Base-by-base conservation (phyloP, 2,888 invertebrate species). In the Lepidonotus clava region DNA sequence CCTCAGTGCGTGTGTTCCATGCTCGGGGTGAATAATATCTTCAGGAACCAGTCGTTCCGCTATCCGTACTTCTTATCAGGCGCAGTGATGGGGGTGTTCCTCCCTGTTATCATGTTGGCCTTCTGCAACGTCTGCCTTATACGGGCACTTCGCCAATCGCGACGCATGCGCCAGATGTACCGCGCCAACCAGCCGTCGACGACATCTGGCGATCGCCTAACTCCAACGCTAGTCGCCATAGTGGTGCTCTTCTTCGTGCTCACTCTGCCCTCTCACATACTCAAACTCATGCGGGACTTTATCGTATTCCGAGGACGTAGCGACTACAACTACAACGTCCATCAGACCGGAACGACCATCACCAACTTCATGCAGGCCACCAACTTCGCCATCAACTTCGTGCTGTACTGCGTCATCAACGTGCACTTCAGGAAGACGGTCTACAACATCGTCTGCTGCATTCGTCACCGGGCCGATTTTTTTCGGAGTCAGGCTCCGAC, bases 381-480 rank as follows among this genome's bases (percentile, higher is more conserved):
- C 41, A 93, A 93, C 85, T 93, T 93, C 86, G 77, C 97, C 53
- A 83, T 96, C 88, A 97, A 96, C 53, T 97, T 97, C 94, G 96
- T 97, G 93, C 96, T 97, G 88, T 97, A 97, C 94, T 96, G 96
- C 93, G 95, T 96, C 86, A 96, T 97, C 93, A 96, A 96, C 89
- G 96, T 96, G 91, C 96, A 96, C 92, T 97, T 97, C 93, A 95
- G 97, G 53, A 96, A 96, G 91, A 97, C 96, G 6, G 88, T 93
- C 21, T 88, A 91, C 40, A 90, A 91, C 80, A 32, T 88, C 11
- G 24, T 88, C 1, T 84, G 84, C 83, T 88, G 89, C 85, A 67
- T 76, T 21, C 77, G 36, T 0, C n/a, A 24, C 4, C 53, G 66
- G 24, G 24, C n/a, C 4, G 86, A 86, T 41, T 38, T 80, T 41